phyloP scores from a whole-genome alignment of 2,113 vertebrate species.

The Protomyctophum bolini region DNA sequence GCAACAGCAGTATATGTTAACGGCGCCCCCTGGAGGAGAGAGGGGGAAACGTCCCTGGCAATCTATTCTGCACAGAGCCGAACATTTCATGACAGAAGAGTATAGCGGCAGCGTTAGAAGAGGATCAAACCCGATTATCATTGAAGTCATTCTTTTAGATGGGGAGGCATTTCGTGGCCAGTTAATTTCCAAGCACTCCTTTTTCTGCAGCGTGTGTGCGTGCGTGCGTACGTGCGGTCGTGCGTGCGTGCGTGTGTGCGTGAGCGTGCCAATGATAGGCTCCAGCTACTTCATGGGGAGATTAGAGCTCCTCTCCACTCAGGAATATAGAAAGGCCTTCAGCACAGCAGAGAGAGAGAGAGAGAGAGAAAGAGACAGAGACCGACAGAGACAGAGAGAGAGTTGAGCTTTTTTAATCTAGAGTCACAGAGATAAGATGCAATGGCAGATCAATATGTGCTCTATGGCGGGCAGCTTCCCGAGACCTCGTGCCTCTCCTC shows the following conservation, averaged over 20 bases:
- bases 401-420: constrained; percentile 81
- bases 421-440: constrained; percentile 81
- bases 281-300: constrained; percentile 72
- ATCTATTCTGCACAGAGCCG: constrained; percentile 15
- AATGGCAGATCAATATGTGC: constrained; percentile 76
- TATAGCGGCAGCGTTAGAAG: constrained; percentile 10
- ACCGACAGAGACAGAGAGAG: constrained; percentile 43
- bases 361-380: constrained; percentile 21
- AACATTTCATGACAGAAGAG: constrained; percentile 23
- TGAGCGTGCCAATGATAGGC: constrained; percentile 60
- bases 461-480: constrained; percentile 70
- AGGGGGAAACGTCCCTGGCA: constrained; percentile 8
- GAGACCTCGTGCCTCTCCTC: constrained; percentile 64
- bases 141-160: constrained; percentile 45
- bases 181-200: constrained; percentile 52
- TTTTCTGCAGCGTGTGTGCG: constrained; percentile 32
- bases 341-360: constrained; percentile 54
- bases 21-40: constrained; percentile 23
- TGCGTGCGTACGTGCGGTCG: constrained; percentile 30
- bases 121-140: constrained; percentile 53
- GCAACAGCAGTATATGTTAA: constrained; percentile 68
- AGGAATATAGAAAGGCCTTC: constrained; percentile 73
- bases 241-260: constrained; percentile 35
- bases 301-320: constrained; percentile 78
- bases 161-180: constrained; percentile 32